These are phyloP conservation scores for Noctilio leporinus DNA, from an alignment of 2,113 vertebrate species.

Conservation along the genomic window DNA sequence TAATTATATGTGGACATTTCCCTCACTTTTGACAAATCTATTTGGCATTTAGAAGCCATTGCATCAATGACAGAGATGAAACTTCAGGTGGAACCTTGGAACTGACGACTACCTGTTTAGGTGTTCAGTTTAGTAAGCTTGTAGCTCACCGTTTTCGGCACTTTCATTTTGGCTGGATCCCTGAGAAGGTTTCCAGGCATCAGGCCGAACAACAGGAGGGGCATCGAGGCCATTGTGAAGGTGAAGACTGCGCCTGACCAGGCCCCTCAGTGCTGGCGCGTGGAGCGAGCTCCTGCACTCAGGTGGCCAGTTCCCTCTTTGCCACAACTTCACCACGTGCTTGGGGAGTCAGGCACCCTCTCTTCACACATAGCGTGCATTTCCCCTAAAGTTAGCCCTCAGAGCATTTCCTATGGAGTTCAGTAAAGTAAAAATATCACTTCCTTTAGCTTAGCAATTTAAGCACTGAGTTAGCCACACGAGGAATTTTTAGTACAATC, in stretches of 20 bases:
- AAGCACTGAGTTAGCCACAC: neutral
- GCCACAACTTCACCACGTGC: fast-evolving
- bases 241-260: neutral
- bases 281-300: fast-evolving
- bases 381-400: neutral
- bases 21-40: neutral
- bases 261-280: fast-evolving
- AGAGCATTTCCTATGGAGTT: neutral
- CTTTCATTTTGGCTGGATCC: neutral
- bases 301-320: neutral
- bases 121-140: neutral
- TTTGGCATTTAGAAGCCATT: neutral
- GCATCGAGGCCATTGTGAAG: neutral
- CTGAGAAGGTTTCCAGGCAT: neutral
- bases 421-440: neutral
- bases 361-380: neutral
- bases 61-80: neutral
- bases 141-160: neutral
- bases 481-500: neutral
- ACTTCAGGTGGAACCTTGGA: neutral
- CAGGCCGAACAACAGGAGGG: neutral
- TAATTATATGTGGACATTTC: neutral
- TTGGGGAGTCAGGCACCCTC: neutral
- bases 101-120: neutral
- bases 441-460: neutral